Percentiles rank a stretch among this genome's conserved stretches.
These are phyloP conservation scores for Drosophila meridionalis DNA, from an alignment of 2,888 invertebrate species.

Conservation along the genomic window DNA sequence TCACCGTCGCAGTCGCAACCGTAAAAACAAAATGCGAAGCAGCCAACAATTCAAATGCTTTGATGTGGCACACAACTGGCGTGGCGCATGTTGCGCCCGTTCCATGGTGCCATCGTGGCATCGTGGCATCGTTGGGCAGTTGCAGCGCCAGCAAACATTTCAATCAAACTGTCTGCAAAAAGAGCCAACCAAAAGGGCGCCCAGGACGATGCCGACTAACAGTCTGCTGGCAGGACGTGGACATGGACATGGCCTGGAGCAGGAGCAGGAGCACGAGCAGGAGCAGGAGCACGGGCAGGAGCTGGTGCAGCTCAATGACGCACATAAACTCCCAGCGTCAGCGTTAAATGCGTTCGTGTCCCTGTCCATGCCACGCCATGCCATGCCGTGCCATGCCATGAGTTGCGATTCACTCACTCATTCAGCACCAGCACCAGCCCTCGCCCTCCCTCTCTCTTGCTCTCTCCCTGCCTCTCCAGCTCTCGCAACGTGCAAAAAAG, in stretches of 20 bases:
- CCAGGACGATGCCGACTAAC: constrained; percentile 33
- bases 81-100: constrained; percentile 4
- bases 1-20: constrained; percentile 15
- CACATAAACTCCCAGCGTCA: constrained; percentile 75
- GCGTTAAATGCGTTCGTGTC: constrained; percentile 76
- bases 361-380: constrained; percentile 59
- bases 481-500: constrained; percentile 49
- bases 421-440: background rate
- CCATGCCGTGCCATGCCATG: constrained; percentile 58
- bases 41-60: constrained; percentile 73
- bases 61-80: constrained; percentile 57
- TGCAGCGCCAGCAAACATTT: constrained; percentile 75
- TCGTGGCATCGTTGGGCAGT: constrained; percentile 21
- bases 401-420: constrained; percentile 77
- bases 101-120: background rate
- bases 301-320: constrained; percentile 61
- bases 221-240: constrained; percentile 10
- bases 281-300: constrained; percentile 14
- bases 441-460: background rate
- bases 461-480: background rate
- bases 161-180: constrained; percentile 68
- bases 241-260: background rate
- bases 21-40: constrained; percentile 62
- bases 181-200: constrained; percentile 47
- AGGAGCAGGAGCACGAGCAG: background rate